Percentiles rank a stretch among this genome's conserved stretches.
Conservation (phyloP, 2,797 vertebrate species). For the Taeniopygia guttata region DNA sequence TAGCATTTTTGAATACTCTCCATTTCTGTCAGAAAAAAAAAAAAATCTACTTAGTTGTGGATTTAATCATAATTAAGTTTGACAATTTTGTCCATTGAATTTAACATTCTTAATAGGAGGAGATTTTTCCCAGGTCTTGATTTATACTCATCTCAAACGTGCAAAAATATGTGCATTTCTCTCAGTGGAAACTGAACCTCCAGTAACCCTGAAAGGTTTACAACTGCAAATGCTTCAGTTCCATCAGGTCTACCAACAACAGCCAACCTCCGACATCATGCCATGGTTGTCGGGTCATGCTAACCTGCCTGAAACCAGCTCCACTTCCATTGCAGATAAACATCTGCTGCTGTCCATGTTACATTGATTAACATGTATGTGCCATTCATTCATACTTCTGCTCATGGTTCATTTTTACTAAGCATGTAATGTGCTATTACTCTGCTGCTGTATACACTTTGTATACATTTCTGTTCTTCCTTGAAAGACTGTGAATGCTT, state of each 20-base stretch:
- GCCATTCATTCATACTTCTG: constrained; percentile 66
- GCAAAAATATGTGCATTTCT: constrained; percentile 50
- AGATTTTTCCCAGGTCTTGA: not conserved
- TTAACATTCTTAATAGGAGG: not conserved
- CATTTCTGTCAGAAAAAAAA: not conserved
- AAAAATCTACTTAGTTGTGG: not conserved
- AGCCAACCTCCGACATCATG: constrained; percentile 45
- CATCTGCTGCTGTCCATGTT: constrained; percentile 70
- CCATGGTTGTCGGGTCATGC: constrained; percentile 61
- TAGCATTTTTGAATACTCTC: not conserved
- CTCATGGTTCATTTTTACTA: constrained; percentile 77
- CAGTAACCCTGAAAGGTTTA: constrained; percentile 71
- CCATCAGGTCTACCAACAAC: constrained; percentile 69
- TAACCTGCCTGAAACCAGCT: constrained; percentile 77
- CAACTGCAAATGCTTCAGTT: constrained; percentile 79
- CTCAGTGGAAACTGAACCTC: constrained; percentile 29
- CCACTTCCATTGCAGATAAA: constrained; percentile 68
- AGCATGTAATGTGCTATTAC: constrained; percentile 85
- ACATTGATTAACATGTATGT: constrained; percentile 64
- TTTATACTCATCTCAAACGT: constrained; percentile 1
- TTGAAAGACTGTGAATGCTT: constrained; percentile 99
- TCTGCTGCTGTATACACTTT: constrained; percentile 76
- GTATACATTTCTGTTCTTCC: constrained; percentile 86
- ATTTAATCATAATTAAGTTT: not conserved
- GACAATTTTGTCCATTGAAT: not conserved